Base-by-base conservation (phyloP, 2,113 vertebrate species). In the Hippocampus abdominalis region DNA sequence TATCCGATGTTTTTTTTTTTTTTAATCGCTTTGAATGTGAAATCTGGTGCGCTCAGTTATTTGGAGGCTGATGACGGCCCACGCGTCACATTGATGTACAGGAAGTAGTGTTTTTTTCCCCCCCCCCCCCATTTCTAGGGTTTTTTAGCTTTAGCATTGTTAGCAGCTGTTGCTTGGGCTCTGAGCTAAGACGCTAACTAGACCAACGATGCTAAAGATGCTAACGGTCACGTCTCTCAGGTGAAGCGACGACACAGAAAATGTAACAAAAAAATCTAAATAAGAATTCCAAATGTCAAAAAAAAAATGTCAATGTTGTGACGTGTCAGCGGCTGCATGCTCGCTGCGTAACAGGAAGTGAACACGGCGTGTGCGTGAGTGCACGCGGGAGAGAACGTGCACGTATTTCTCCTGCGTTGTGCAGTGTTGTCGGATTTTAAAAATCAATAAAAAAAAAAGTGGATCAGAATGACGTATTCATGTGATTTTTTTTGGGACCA, bases 301-400 rank as follows among this genome's bases (percentile, higher is more conserved):
- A 42, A 23, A 42, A 40, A n/a, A 20, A 3, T 21, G n/a, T 64
- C 42, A 27, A 25, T 46, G 63, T 64, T 16, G 40, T 64, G 23
- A 64, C 8, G 63, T 64, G 42, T 64, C 40, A 27, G 63, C 23
- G 63, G 40, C 63, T 25, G 63, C 63, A 64, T 64, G 63, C 42
- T 64, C 42, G 63, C 63, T 27, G 42, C n/a, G 40, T 64, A 64
- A 46, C 40, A 64, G 63, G 63, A 64, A 46, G 63, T 64, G 63
- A 46, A 46, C 13, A 60, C 27, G 57, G 16, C 8, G 32, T 61
- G 57, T 32, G 57, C 5, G 42, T 13, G 59, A 15, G 62, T 25
- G 63, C 23, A 18, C 3, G 42, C 8, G 3, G 21, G 63, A 8
- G 63, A 25, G 23, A 46, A 16, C 15, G 42, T 46, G 63, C 23